Base-by-base conservation (phyloP, 1,140 invertebrate genomes). In the Limonius californicus region DNA sequence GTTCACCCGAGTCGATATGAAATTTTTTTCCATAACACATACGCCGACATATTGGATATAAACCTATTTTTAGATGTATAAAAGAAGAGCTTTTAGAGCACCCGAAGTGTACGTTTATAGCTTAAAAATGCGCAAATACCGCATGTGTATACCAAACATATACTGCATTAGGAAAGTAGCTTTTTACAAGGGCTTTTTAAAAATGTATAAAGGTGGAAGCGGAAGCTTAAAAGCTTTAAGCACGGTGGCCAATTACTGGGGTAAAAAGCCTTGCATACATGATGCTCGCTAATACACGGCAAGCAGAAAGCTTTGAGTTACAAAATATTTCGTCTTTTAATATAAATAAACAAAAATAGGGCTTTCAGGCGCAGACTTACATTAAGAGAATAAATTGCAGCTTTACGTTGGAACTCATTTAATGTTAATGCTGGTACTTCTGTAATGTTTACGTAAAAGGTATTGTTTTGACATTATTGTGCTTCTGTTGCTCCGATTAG, bases 201-300 rank as follows among this genome's bases (percentile, higher is more conserved):
- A 74, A 74, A 74, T 74, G 72, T 72, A 74, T 74, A 74, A 74
- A 72, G 71, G 70, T 68, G 65, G 68, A 74, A 74, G 70, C 67
- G 66, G 58, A 67, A 58, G 64, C 66, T 68, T 74, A 72, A 72
- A 72, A 74, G 72, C 72, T 69, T 66, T 74, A 72, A 74, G 71
- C 71, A 65, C 67, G 68, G 72, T 70, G 72, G 70, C 70, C 72
- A 74, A 74, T 74, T 74, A 72, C 65, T 64, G 62, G 47, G 58
- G 63, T 72, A 72, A 74, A 74, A 72, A 71, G 71, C 71, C 68
- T 68, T 68, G 66, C 68, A 67, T 67, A 71, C 66, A 69, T 69
- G 45, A 50, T 50, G 45, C 16, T 50, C 20, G 16, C 45, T 50
- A 50, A 50, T 50, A 50, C 16, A 19, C 16, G 20, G n/a, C 45